Base-by-base conservation (phyloP, 2,888 invertebrate species). In the Patella caerulea region DNA sequence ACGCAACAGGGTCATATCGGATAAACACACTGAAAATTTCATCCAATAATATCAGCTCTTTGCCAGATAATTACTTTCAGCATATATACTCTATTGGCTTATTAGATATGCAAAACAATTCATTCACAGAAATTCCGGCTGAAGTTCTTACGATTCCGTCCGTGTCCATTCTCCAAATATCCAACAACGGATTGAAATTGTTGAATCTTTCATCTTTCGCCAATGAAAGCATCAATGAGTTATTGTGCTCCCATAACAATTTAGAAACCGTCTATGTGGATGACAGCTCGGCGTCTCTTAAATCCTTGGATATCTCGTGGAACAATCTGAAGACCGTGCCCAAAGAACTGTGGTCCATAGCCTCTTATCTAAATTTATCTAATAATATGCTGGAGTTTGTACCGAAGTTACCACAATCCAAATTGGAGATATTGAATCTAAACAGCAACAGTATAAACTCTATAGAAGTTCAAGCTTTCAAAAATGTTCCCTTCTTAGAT, bases 381-480 rank as follows among this genome's bases (percentile, higher is more conserved):
- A 11, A 56, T 14, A 65, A 52, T 73, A 15, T 17, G 7, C 5
- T 17, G 12, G 19, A 24, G 12, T 24, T 24, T 65, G 3, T 65
- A 19, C 59, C 59, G 15, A n/a, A 24, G 14, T 69, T 78, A 52
- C 72, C 24, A 15, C 45, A 76, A 24, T 75, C 45, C 19, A 55
- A 45, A n/a, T 54, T 77, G 5, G 77, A 74, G 19, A 52, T 73
- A 54, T 59, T 80, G 14, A 78, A 74, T 45, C 55, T 82, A 54
- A 59, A 75, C 69, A 65, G 74, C 74, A 87, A 86, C 78, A 71
- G 70, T 15, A 76, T 87, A 3, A 52, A 55, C 3, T 24, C 70
- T 2, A 78, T 87, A 34, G 54, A 72, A 5, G 69, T 71, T 9
- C 59, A 75, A 19, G 34, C 73, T 3, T 83, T 87, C 34, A 17